Conservation (phyloP, 2,113 vertebrate species). For the Otis tarda region DNA sequence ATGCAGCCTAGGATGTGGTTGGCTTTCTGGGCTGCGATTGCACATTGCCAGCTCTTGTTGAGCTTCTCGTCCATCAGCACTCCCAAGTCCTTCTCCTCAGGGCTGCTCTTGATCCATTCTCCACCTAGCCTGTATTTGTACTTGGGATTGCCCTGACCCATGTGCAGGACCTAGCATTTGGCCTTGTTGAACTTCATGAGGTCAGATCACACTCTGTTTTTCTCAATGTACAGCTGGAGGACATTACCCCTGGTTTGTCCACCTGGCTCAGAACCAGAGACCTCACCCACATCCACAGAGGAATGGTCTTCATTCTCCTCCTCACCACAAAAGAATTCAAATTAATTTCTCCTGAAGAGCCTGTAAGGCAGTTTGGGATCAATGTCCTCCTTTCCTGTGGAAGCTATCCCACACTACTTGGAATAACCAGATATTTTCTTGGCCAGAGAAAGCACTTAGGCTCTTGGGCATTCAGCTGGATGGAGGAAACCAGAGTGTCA, state of each 20-base stretch:
- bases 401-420: background rate
- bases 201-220: background rate
- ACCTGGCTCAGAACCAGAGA: background rate
- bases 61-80: too few species aligned
- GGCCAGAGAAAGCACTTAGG: background rate
- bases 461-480: background rate
- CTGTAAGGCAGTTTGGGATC: background rate
- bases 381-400: background rate
- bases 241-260: background rate
- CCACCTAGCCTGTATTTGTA: too few species aligned
- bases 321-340: background rate
- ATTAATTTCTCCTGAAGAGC: background rate
- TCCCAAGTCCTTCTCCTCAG: too few species aligned
- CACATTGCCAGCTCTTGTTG: too few species aligned
- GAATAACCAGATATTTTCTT: background rate
- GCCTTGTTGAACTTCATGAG: too few species aligned
- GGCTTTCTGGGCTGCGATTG: too few species aligned
- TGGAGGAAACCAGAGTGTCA: background rate
- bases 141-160: too few species aligned
- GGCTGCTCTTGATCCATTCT: too few species aligned
- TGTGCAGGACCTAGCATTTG: too few species aligned
- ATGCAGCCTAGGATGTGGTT: too few species aligned
- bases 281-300: background rate
- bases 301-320: background rate
- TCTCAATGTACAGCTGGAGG: background rate